phyloP scores from a whole-genome alignment of 1,140 invertebrate species.

The Popillia japonica region DNA sequence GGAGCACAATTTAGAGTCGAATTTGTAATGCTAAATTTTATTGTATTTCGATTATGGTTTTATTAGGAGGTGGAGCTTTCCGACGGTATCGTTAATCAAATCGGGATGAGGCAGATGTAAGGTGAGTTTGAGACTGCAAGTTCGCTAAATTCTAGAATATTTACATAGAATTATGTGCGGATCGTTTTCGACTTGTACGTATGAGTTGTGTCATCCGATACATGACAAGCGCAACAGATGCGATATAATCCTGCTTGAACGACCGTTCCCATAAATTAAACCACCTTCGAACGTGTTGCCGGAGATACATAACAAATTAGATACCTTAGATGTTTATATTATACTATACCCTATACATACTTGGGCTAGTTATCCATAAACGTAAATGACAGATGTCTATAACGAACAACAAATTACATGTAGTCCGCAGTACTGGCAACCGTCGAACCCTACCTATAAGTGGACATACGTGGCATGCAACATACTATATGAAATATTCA shows the following conservation, averaged over 20 bases:
- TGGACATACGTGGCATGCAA: neutral
- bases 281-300: neutral
- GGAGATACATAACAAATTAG: neutral
- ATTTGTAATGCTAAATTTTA: too few relatives aligned
- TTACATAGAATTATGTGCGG: too few relatives aligned
- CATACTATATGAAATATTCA: conserved; percentile 8
- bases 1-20: conserved; percentile 35
- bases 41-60: conserved; percentile 43
- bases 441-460: too few relatives aligned
- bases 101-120: neutral
- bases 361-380: conserved; percentile 1
- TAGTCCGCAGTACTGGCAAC: neutral
- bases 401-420: conserved; percentile 11
- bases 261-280: neutral
- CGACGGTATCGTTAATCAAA: neutral
- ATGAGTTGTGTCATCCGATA: conserved; percentile 1
- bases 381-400: conserved; percentile 1
- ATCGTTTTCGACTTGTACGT: too few relatives aligned
- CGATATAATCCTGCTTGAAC: neutral
- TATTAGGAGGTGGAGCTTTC: conserved; percentile 34
- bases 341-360: neutral
- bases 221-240: neutral
- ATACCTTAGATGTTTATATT: neutral
- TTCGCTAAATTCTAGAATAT: too few relatives aligned
- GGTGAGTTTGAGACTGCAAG: too few relatives aligned